Evolutionary conservation across 2,888 invertebrate genomes (phyloP).

Genomic region (Anagyrus pseudococci): DNA sequence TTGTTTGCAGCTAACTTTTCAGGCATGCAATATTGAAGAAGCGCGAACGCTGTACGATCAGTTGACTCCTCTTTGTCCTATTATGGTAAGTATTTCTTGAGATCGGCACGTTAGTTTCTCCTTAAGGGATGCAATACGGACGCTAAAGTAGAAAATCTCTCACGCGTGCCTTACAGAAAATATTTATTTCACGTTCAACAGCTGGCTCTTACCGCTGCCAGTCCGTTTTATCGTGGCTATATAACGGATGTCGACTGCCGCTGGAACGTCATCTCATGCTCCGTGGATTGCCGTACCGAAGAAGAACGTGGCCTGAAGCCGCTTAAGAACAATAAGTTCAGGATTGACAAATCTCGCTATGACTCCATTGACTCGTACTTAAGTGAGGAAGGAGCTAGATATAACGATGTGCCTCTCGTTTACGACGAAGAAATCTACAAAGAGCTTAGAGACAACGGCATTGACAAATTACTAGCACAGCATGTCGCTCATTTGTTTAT

Average conservation of each 20-base stretch:
- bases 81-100: slow-evolving; percentile 73
- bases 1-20: slow-evolving; percentile 94
- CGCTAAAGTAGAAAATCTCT: slow-evolving; percentile 36
- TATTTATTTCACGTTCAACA: slow-evolving; percentile 58
- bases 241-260: slow-evolving; percentile 96
- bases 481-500: slow-evolving; percentile 99
- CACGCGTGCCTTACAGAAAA: slow-evolving; percentile 42
- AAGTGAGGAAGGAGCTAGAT: slow-evolving; percentile 85
- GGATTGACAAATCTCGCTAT: slow-evolving; percentile 93
- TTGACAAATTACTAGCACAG: slow-evolving; percentile 91
- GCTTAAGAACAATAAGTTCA: slow-evolving; percentile 77
- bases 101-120: slow-evolving; percentile 14
- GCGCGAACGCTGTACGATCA: slow-evolving; percentile 97
- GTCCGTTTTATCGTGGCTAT: slow-evolving; percentile 92
- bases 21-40: slow-evolving; percentile 95
- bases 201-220: slow-evolving; percentile 96
- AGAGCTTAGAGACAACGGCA: slow-evolving; percentile 83
- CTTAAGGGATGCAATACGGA: slow-evolving; percentile 25
- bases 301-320: slow-evolving; percentile 88
- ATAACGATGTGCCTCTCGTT: slow-evolving; percentile 91
- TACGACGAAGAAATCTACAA: slow-evolving; percentile 85
- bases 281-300: slow-evolving; percentile 93
- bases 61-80: slow-evolving; percentile 94
- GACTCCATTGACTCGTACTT: slow-evolving; percentile 98
- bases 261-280: slow-evolving; percentile 96